These are phyloP conservation scores for Apis dorsata DNA, from an alignment of 1,140 invertebrate genomes.

Conservation along the genomic window DNA sequence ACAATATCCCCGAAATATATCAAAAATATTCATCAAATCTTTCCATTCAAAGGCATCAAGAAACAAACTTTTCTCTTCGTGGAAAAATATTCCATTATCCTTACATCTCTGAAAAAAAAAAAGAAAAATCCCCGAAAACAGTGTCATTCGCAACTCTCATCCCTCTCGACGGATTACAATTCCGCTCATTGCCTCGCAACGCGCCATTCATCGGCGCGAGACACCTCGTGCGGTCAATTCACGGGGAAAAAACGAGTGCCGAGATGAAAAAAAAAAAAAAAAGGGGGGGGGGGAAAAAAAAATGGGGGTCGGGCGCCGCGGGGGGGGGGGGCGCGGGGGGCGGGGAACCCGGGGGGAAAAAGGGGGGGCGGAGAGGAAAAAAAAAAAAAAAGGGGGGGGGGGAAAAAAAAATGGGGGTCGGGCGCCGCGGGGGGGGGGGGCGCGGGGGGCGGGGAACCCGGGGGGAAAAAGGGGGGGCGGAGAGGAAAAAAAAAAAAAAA, in stretches of 20 bases:
- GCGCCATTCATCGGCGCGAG: conserved; percentile 18
- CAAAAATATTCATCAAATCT: not conserved
- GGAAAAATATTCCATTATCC: not conserved
- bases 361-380: too few species aligned
- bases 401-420: too few species aligned
- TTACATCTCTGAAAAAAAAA: not conserved
- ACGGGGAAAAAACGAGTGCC: conserved; percentile 21
- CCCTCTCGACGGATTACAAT: not conserved
- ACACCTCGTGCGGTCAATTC: conserved; percentile 24
- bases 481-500: not conserved
- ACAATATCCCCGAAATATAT: too few species aligned
- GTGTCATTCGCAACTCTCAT: not conserved
- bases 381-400: too few species aligned
- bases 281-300: not conserved
- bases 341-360: too few species aligned
- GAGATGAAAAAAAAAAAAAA: not conserved
- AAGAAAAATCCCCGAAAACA: not conserved
- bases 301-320: conserved; percentile 47
- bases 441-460: too few species aligned
- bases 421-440: too few species aligned
- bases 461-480: conserved; percentile 18
- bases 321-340: too few species aligned
- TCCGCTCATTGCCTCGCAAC: not conserved
- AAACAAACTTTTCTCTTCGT: not conserved
- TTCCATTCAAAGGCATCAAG: too few species aligned